Evolutionary conservation across 1,140 invertebrate species (phyloP).

Genomic region (Rhyacophila brunnea): DNA sequence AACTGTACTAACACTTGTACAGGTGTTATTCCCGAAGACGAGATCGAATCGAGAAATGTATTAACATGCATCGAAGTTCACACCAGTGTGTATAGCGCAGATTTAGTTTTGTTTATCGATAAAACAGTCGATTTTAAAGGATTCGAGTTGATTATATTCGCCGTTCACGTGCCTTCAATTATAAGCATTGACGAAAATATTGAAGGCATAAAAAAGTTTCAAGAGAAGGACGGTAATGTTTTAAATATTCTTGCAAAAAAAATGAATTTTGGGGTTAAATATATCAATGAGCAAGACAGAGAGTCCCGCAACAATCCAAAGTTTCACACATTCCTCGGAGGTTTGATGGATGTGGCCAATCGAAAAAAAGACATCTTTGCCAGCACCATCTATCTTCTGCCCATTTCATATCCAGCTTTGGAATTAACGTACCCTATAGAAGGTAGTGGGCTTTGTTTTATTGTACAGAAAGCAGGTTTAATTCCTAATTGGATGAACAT

Average conservation of each 20-base stretch:
- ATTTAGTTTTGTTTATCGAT: background rate
- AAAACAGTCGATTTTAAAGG: constrained; percentile 20
- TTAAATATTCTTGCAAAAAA: constrained; percentile 18
- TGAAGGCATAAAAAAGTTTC: constrained; percentile 18
- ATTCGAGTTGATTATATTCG: constrained; percentile 7
- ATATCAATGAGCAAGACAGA: background rate
- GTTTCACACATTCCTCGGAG: constrained; percentile 9
- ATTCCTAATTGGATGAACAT: constrained; percentile 23
- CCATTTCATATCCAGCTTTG: constrained; percentile 14
- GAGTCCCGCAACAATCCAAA: background rate
- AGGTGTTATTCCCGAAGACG: background rate
- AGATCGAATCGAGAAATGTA: background rate
- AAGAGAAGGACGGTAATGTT: constrained; percentile 24
- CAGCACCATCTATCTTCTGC: constrained; percentile 14
- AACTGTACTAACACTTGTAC: constrained; percentile 9
- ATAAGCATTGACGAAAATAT: constrained; percentile 7
- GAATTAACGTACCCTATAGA: constrained; percentile 23
- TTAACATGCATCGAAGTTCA: constrained; percentile 11
- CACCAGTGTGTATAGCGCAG: background rate
- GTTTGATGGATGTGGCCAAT: constrained; percentile 20
- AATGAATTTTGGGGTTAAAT: constrained; percentile 23
- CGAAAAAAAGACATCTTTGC: constrained; percentile 13
- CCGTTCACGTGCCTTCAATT: constrained; percentile 2
- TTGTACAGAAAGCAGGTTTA: constrained; percentile 18
- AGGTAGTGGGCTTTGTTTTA: constrained; percentile 27